phyloP scores from a whole-genome alignment of 2,888 invertebrate species.

The Scaptomyza parva region DNA sequence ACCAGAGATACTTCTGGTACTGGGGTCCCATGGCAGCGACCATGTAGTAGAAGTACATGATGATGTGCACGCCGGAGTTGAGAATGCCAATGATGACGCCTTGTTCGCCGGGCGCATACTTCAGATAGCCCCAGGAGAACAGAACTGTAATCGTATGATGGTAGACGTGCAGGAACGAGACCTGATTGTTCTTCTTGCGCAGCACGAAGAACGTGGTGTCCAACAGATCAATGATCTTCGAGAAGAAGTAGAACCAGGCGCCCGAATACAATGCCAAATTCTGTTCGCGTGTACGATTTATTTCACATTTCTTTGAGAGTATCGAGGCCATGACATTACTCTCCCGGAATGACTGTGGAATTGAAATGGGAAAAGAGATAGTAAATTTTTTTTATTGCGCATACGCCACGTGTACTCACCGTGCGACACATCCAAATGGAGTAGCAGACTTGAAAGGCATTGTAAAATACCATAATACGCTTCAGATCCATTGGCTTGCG shows the following conservation, averaged over 20 bases:
- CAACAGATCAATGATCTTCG: slow-evolving; percentile 91
- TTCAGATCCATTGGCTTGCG: slow-evolving; percentile 90
- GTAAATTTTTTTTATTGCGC: not conserved
- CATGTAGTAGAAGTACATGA: slow-evolving; percentile 86
- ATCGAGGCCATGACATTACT: slow-evolving; percentile 81
- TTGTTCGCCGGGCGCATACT: slow-evolving; percentile 89
- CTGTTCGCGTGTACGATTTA: slow-evolving; percentile 79
- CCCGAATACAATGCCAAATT: slow-evolving; percentile 86
- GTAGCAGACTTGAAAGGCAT: slow-evolving; percentile 94
- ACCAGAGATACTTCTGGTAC: slow-evolving; percentile 86
- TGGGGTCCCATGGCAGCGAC: slow-evolving; percentile 85
- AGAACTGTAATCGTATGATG: slow-evolving; percentile 93
- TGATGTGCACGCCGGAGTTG: slow-evolving; percentile 86
- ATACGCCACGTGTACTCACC: slow-evolving; percentile 68
- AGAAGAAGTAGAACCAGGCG: slow-evolving; percentile 92
- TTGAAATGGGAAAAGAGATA: not conserved
- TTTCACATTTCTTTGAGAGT: slow-evolving; percentile 82
- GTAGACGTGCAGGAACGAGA: slow-evolving; percentile 94
- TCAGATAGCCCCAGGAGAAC: slow-evolving; percentile 92
- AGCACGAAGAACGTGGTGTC: slow-evolving; percentile 95
- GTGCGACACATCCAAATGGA: slow-evolving; percentile 89
- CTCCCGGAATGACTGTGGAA: slow-evolving; percentile 75
- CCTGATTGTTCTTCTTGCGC: slow-evolving; percentile 94
- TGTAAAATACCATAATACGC: slow-evolving; percentile 91
- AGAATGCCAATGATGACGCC: slow-evolving; percentile 85